Evolutionary conservation across 1,140 invertebrate genomes (phyloP).

Genomic region (Globodera rostochiensis): DNA sequence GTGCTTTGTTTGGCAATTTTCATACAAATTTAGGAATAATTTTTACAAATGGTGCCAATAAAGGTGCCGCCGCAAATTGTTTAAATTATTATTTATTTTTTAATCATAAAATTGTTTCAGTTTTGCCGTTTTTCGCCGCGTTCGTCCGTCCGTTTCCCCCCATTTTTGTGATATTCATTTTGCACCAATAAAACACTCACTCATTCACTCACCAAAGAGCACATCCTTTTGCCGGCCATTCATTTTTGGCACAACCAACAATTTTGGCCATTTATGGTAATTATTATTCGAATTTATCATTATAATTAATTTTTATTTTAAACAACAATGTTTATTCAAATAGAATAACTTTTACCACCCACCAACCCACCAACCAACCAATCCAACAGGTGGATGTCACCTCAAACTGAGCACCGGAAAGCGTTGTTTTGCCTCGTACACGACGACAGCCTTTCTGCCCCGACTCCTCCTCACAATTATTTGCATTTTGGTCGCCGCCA

Average conservation of each 20-base stretch:
- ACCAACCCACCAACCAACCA: too few species aligned
- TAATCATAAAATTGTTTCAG: too few species aligned
- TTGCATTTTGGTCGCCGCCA: neutral
- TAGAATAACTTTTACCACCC: neutral
- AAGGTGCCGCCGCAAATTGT: neutral
- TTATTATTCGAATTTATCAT: neutral
- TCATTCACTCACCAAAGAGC: neutral
- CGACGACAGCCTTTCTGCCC: neutral
- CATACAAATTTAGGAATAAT: neutral
- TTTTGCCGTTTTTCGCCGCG: too few species aligned
- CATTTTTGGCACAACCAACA: neutral
- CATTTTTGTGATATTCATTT: neutral
- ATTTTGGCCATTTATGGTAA: conserved; percentile 6
- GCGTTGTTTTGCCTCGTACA: neutral
- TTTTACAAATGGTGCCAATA: neutral
- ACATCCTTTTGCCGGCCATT: neutral
- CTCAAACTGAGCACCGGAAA: neutral
- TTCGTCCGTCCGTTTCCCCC: neutral
- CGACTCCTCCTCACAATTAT: neutral
- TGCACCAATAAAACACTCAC: neutral
- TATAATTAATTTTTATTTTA: neutral
- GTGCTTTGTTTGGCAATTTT: neutral
- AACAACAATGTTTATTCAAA: neutral
- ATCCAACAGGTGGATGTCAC: neutral
- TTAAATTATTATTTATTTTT: neutral